Conservation (phyloP, 2,888 invertebrate genomes). For the Eueremaeus valkanovi region DNA sequence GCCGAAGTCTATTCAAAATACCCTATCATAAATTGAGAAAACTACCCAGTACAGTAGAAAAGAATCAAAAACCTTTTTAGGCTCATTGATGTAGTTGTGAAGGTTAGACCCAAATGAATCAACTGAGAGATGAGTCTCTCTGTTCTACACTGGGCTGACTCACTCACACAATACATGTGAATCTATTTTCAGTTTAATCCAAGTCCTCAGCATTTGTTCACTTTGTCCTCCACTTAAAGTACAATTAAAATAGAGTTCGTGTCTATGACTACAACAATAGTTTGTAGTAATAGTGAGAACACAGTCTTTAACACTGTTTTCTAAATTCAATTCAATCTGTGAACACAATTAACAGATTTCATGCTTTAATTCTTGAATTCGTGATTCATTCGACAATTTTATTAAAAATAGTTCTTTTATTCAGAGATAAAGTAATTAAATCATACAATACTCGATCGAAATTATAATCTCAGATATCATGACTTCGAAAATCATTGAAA, state of each 20-base stretch:
- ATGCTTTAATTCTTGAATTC: neutral
- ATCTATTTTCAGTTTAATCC: no score
- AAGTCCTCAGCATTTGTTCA: neutral
- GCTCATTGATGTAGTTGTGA: no score
- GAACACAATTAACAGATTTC: conserved; percentile 4
- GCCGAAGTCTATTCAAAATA: no score
- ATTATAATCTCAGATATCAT: neutral
- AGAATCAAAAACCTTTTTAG: neutral
- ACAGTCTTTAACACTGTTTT: neutral
- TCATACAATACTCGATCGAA: neutral
- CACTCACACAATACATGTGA: no score
- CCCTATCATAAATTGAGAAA: no score
- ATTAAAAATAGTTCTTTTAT: neutral
- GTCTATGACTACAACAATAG: neutral
- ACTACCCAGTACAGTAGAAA: no score
- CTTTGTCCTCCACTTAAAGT: neutral
- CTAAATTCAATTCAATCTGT: neutral
- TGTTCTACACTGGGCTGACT: neutral
- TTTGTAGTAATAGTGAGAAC: neutral
- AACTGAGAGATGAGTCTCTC: no score
- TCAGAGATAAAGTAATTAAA: neutral
- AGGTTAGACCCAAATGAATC: no score
- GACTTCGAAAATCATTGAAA: neutral
- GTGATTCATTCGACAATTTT: conserved; percentile 13
- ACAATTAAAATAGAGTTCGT: conserved; percentile 24